A percentile compares a stretch with the other conserved stretches of the same genome.
phyloP scores from a whole-genome alignment of 2,797 vertebrate genomes.

The Dromococcyx pavoninus region DNA sequence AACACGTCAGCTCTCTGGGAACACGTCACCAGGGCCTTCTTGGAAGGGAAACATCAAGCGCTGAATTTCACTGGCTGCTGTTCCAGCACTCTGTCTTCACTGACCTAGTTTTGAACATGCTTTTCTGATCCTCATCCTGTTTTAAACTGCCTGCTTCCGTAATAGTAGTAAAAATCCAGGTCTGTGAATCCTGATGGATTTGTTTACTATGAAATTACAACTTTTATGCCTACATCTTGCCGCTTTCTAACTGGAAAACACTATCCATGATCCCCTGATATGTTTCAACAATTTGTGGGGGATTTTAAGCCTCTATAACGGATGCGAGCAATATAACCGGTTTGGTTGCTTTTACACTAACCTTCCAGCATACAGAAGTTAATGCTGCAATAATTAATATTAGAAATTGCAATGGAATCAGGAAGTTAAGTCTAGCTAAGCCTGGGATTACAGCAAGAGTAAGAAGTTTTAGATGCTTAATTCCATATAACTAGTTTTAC shows the following conservation, averaged over 20 bases:
- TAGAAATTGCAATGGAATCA: background rate
- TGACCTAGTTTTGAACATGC: background rate
- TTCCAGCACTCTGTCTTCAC: background rate
- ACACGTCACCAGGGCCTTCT: fast-evolving
- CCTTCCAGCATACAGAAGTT: background rate
- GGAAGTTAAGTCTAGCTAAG: background rate
- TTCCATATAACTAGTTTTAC: background rate
- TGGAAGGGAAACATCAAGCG: background rate
- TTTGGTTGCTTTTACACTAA: background rate
- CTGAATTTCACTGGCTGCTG: background rate
- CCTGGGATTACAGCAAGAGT: background rate
- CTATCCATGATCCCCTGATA: background rate
- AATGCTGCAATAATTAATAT: background rate
- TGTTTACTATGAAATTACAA: background rate
- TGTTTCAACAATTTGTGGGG: fast-evolving
- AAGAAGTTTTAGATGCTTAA: background rate
- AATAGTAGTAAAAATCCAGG: background rate
- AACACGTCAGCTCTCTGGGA: background rate
- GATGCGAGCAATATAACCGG: background rate
- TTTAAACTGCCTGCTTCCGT: background rate
- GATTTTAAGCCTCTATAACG: background rate
- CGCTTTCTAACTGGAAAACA: background rate
- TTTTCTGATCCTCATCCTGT: background rate
- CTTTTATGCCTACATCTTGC: background rate
- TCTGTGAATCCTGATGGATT: background rate